A percentile compares a stretch with the other conserved stretches of the same genome.
phyloP scores from a whole-genome alignment of 2,888 invertebrate species.

The Shargacucullia verbasci region DNA sequence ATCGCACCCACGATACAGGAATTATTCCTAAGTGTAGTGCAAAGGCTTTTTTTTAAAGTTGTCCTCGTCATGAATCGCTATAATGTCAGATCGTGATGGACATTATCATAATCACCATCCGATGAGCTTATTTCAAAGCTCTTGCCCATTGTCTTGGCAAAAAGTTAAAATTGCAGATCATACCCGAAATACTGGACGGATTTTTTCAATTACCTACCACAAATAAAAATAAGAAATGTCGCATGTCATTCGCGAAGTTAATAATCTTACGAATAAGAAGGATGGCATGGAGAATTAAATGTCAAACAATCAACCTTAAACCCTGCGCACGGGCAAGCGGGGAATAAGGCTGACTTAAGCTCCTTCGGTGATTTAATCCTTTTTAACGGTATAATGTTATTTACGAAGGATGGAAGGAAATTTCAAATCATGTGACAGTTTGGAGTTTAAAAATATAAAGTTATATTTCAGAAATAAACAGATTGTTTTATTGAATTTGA shows the following conservation, averaged over 20 bases:
- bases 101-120: too few species aligned
- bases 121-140: too few species aligned
- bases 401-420: slow-evolving; percentile 42
- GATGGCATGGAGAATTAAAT: slow-evolving; percentile 55
- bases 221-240: slow-evolving; percentile 33
- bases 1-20: too few species aligned
- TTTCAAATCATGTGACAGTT: slow-evolving; percentile 38
- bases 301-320: slow-evolving; percentile 55
- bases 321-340: slow-evolving; percentile 22
- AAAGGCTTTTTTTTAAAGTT: too few species aligned
- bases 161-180: slow-evolving; percentile 1
- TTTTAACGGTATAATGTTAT: slow-evolving; percentile 59
- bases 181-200: slow-evolving; percentile 10
- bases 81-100: too few species aligned
- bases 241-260: slow-evolving; percentile 41
- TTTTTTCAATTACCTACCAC: slow-evolving; percentile 24
- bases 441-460: slow-evolving; percentile 18
- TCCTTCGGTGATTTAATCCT: slow-evolving; percentile 54
- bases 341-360: slow-evolving; percentile 28
- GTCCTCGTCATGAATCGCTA: too few species aligned
- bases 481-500: slow-evolving; percentile 26
- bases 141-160: too few species aligned
- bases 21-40: too few species aligned
- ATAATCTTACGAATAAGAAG: slow-evolving; percentile 44
- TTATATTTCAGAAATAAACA: slow-evolving; percentile 12